Evolutionary conservation across 2,888 invertebrate genomes (phyloP).

Genomic region (Alloscopus bannaensis): DNA sequence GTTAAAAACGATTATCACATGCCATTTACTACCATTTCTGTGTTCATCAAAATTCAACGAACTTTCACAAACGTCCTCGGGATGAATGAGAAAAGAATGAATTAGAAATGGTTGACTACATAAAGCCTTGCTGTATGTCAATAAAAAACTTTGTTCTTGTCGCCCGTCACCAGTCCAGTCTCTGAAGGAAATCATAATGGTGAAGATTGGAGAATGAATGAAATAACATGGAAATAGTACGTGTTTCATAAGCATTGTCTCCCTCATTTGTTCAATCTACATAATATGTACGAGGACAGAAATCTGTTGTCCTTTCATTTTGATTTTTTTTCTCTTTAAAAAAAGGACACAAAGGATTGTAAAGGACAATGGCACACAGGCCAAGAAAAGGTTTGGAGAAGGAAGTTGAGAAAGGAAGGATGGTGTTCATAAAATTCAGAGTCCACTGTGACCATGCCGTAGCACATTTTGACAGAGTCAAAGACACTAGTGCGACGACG

Average conservation of each 20-base stretch:
- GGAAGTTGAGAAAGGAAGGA: conserved; percentile 30
- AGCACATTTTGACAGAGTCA: neutral
- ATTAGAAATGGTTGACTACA: conserved; percentile 50
- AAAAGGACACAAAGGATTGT: conserved; percentile 30
- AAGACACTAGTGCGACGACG: neutral
- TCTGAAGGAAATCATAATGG: conserved; percentile 47
- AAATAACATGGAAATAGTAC: conserved; percentile 6
- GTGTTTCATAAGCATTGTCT: neutral
- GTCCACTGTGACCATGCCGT: too few species aligned
- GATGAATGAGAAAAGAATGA: conserved; percentile 41
- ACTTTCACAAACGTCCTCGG: conserved; percentile 44
- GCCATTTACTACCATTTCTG: too few species aligned
- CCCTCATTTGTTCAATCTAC: neutral
- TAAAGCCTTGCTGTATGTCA: conserved; percentile 4
- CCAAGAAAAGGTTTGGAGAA: conserved; percentile 22
- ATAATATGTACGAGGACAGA: neutral
- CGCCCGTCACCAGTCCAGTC: conserved; percentile 37
- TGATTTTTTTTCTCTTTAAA: neutral
- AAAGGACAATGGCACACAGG: conserved; percentile 53
- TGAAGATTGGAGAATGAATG: too few species aligned
- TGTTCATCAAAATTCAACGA: too few species aligned
- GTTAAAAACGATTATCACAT: too few species aligned
- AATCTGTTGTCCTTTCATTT: neutral
- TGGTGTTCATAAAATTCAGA: neutral
- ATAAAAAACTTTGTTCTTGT: conserved; percentile 14